Evolutionary conservation across 2,113 vertebrate species (phyloP).

Genomic region (Colius striatus): DNA sequence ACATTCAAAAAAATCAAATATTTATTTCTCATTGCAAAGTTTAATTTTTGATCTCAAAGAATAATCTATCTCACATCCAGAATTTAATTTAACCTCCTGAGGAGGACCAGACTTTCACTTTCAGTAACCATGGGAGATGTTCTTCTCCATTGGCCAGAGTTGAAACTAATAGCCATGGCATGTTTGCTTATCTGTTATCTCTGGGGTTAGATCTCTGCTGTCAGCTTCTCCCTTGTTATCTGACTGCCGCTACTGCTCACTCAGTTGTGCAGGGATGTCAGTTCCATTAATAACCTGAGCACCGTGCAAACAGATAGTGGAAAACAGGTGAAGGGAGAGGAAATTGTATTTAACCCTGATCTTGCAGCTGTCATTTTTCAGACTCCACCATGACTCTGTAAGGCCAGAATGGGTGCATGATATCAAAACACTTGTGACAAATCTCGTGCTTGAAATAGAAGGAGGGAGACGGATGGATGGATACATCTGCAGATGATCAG

Average conservation of each 20-base stretch:
- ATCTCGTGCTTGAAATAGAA: constrained; percentile 31
- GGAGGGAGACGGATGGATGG: constrained; percentile 35
- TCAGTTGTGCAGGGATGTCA: constrained; percentile 79
- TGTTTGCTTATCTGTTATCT: constrained; percentile 73
- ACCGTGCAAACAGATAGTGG: constrained; percentile 67
- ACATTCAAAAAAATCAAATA: too few relatives aligned
- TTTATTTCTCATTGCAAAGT: constrained; percentile 16
- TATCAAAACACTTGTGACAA: constrained; percentile 63
- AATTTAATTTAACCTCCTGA: constrained; percentile 35
- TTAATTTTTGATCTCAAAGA: constrained; percentile 2
- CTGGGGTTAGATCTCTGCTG: constrained; percentile 67
- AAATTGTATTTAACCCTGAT: constrained; percentile 77
- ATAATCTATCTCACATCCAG: neutral
- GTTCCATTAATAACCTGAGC: constrained; percentile 80
- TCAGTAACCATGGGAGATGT: neutral
- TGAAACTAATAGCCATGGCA: constrained; percentile 69
- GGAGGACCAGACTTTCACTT: neutral
- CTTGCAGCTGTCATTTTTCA: constrained; percentile 77
- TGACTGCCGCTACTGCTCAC: constrained; percentile 72
- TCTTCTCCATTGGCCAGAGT: constrained; percentile 40
- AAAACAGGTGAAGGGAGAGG: constrained; percentile 70
- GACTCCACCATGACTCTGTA: neutral
- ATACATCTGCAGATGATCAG: neutral
- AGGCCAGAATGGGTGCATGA: constrained; percentile 26
- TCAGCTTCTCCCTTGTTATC: constrained; percentile 79